Evolutionary conservation across 30 jellyfish, hydroid and myxozoan species (phyloP).

Genomic region (Cassiopea xamachana): DNA sequence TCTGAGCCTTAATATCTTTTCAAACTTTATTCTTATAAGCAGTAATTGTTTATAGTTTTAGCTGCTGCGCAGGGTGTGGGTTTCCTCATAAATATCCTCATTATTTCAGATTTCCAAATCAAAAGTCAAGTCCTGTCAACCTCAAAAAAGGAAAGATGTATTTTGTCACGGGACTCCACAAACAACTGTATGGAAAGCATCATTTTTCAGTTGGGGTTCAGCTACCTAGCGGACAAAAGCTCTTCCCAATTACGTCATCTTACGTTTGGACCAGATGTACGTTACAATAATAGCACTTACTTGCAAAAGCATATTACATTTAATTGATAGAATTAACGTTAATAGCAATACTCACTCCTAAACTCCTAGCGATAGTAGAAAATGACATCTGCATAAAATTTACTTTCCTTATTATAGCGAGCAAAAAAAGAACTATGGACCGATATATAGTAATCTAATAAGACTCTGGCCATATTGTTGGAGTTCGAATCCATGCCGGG

Average conservation of each 20-base stretch:
- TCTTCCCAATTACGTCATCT: conserved; percentile 74
- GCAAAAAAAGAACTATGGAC: too few relatives aligned
- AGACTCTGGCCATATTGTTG: too few relatives aligned
- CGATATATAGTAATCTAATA: too few relatives aligned
- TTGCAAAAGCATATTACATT: background rate
- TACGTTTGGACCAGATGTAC: conserved; percentile 63
- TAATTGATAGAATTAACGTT: too few relatives aligned
- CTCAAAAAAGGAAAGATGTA: conserved; percentile 76
- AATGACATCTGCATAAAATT: too few relatives aligned
- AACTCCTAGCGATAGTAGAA: too few relatives aligned
- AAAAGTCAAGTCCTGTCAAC: conserved; percentile 69
- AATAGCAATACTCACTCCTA: too few relatives aligned
- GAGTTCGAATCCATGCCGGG: too few relatives aligned
- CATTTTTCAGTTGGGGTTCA: conserved; percentile 91
- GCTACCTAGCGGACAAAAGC: conserved; percentile 75
- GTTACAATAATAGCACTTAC: background rate
- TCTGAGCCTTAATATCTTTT: too few relatives aligned
- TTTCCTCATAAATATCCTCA: background rate
- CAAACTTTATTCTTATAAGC: too few relatives aligned
- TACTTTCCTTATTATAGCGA: too few relatives aligned
- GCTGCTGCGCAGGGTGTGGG: background rate
- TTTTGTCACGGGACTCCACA: conserved; percentile 87
- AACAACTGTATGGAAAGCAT: conserved; percentile 75
- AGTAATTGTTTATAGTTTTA: background rate
- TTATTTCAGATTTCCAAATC: conserved; percentile 70